Evolutionary conservation across 2,797 vertebrate genomes (phyloP).

Genomic region (Allenopithecus nigroviridis): DNA sequence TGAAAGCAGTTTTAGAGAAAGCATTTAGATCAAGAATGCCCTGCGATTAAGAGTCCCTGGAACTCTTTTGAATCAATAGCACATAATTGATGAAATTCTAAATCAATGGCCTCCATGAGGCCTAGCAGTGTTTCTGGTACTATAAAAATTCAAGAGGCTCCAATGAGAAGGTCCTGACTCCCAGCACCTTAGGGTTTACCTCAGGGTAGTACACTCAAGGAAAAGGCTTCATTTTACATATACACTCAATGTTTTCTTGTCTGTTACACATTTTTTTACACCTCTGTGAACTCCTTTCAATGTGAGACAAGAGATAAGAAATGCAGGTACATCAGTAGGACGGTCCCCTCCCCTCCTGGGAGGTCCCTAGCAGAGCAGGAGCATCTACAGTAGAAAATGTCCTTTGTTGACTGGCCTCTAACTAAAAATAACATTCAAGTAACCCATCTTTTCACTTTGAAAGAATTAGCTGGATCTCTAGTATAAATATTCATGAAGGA

Average conservation of each 20-base stretch:
- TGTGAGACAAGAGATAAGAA: background rate
- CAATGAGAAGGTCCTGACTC: background rate
- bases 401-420: background rate
- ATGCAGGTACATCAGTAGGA: background rate
- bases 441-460: background rate
- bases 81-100: background rate
- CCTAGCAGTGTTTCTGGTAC: background rate
- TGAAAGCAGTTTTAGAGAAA: background rate
- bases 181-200: background rate
- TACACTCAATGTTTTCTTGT: background rate
- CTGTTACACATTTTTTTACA: background rate
- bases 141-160: background rate
- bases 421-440: conserved; percentile 55
- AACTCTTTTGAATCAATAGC: background rate
- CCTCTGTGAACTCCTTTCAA: background rate
- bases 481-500: conserved; percentile 61
- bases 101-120: background rate
- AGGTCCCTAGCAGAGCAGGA: background rate
- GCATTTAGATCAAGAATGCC: background rate
- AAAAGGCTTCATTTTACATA: background rate
- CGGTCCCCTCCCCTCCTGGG: background rate
- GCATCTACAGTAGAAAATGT: background rate
- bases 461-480: conserved; percentile 21
- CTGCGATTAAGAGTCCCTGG: background rate
- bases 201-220: background rate